Evolutionary conservation across 2,113 vertebrate species (phyloP), one percentile per base, ranked within the genome.

Genomic region (Isichthys henryi): DNA sequence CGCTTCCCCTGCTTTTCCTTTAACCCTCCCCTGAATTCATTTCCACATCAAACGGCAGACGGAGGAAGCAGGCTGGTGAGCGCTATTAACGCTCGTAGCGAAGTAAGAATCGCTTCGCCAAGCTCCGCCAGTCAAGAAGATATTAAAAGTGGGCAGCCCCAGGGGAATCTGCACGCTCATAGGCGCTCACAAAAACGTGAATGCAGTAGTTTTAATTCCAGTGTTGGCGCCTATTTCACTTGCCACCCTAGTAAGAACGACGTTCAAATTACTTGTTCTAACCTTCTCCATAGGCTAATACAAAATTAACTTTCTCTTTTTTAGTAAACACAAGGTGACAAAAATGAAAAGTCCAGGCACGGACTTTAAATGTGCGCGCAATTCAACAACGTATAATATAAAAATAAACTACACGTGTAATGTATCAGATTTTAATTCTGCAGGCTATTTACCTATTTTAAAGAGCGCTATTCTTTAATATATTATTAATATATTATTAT

Each of bases 61-160:
- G 91, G 93, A 92, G 92, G 90, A 90, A 91, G 90, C 53, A 77
- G 91, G 74, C 86, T 52, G 90, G 94, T 92, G 92, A 80, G 92
- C 91, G 93, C 94, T 94, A 96, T 96, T 96, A 96, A 95, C 94
- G 94, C 92, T 94, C 93, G 93, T 94, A 95, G 94, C 92, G 91
- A 94, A 96, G 94, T 96, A 95, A 94, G 95, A 95, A 94, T 94
- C 95, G 94, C 93, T 93, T 92, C 93, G 95, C 95, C 95, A 96
- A 95, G 95, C 95, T 95, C 95, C 95, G 95, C 95, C 96, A 95
- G 95, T 94, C 96, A 95, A 94, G 95, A 95, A 95, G 95, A 96
- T 96, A 96, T 96, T 96, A 96, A 96, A 96, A 94, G 89, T 70
- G 92, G 92, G 94, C 88, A 88, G 92, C 86, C 93, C 93, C 93